Conservation (phyloP, 2,888 invertebrate genomes). For the Thymelicus sylvestris region DNA sequence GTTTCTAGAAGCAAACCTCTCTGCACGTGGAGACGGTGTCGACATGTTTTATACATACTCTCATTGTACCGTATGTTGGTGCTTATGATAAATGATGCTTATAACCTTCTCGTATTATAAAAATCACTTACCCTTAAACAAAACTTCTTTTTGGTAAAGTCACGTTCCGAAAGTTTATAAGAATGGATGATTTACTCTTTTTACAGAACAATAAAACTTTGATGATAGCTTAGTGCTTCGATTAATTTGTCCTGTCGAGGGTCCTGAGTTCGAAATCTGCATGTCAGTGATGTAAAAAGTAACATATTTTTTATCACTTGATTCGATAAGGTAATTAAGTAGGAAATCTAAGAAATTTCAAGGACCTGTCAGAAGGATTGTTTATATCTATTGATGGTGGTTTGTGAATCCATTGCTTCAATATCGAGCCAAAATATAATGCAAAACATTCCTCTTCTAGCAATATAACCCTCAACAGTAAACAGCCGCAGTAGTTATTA, state of each 20-base stretch:
- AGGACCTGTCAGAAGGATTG: too few relatives aligned
- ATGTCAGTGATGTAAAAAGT: too few relatives aligned
- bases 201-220: slow-evolving; percentile 5
- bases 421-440: too few relatives aligned
- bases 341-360: background rate
- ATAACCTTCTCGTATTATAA: slow-evolving; percentile 12
- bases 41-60: slow-evolving; percentile 23
- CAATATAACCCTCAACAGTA: background rate
- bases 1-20: background rate
- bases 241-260: background rate
- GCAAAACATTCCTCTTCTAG: too few relatives aligned
- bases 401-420: too few relatives aligned
- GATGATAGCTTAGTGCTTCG: background rate
- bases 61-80: slow-evolving; percentile 27
- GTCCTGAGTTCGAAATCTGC: too few relatives aligned
- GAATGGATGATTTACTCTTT: slow-evolving; percentile 14
- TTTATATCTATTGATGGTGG: too few relatives aligned
- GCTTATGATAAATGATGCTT: slow-evolving; percentile 30
- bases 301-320: too few relatives aligned
- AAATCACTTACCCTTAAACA: slow-evolving; percentile 22
- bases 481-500: background rate
- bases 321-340: too few relatives aligned
- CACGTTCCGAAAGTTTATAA: slow-evolving; percentile 5
- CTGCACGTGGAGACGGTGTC: slow-evolving; percentile 22
- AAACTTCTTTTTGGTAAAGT: slow-evolving; percentile 17